Base-by-base conservation (phyloP, 1,140 invertebrate genomes). In the Aleiodes sp. region DNA sequence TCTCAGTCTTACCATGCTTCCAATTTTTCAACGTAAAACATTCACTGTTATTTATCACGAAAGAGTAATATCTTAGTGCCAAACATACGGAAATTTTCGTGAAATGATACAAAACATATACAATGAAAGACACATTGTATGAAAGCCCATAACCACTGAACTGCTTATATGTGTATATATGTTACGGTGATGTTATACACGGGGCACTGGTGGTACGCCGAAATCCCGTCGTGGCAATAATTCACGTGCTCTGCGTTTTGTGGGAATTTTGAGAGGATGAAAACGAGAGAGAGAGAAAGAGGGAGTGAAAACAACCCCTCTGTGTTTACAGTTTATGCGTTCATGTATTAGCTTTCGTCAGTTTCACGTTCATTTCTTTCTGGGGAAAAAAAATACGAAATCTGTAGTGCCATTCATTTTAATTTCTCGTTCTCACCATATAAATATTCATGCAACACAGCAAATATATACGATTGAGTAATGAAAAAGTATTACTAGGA, bases 11-110 rank as follows among this genome's bases (percentile, higher is more conserved):
- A n/a, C n/a, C n/a, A n/a, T n/a, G n/a, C n/a, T n/a, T n/a, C n/a
- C n/a, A n/a, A n/a, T n/a, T n/a, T n/a, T n/a, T n/a, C n/a, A n/a
- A n/a, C n/a, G n/a, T n/a, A n/a, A n/a, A n/a, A 61, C 19, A 31
- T 61, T 66, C 52, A 61, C 71, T 62, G 16, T 56, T 60, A 52
- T 62, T 72, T 74, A 62, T 26, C 60, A 63, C 73, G 19, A 28
- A 41, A 71, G 46, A 79, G 41, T 81, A 89, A 89, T 89, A 52
- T 52, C 19, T 52, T 21, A 21, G 46, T 10, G 46, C 46, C 12
- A 16, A 24, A 21, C 46, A 52, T 52, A 52, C 46, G 46, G 21
- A 52, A 52, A 52, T 52, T 24, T 52, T 52, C 46, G 16, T 19
- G 46, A 52, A 52, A 12, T 52, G 46, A 52, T 52, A 26, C 46